Conservation (phyloP, 2,888 invertebrate species). For the Trichopoda pennipes region DNA sequence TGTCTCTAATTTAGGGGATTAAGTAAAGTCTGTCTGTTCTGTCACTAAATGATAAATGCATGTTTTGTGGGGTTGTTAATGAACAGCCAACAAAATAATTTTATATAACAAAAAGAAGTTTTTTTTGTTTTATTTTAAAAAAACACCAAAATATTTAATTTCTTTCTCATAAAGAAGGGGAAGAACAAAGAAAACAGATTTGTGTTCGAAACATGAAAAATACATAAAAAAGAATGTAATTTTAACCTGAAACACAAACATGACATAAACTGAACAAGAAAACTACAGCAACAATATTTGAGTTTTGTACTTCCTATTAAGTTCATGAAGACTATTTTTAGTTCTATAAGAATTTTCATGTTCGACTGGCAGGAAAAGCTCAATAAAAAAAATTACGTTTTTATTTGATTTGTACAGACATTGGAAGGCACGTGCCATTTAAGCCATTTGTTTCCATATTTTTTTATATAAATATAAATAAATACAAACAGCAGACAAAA, state of each 20-base stretch:
- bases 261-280: slow-evolving; percentile 14
- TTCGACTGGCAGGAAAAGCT: slow-evolving; percentile 49
- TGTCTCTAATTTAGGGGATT: not conserved
- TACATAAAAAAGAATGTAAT: slow-evolving; percentile 27
- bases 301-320: not conserved
- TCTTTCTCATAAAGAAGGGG: slow-evolving; percentile 4
- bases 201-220: slow-evolving; percentile 14
- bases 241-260: slow-evolving; percentile 43
- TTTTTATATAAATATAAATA: slow-evolving; percentile 1
- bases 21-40: slow-evolving; percentile 2
- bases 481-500: slow-evolving; percentile 1
- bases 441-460: slow-evolving; percentile 51
- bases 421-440: slow-evolving; percentile 45
- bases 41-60: slow-evolving; percentile 65
- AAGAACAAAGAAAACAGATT: slow-evolving; percentile 46
- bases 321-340: not conserved
- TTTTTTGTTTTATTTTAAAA: too few relatives aligned
- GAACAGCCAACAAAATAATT: slow-evolving; percentile 34
- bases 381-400: slow-evolving; percentile 31
- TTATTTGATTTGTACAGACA: slow-evolving; percentile 21
- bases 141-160: slow-evolving; percentile 28
- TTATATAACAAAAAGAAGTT: slow-evolving; percentile 23
- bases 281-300: not conserved
- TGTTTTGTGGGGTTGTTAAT: slow-evolving; percentile 63
- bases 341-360: slow-evolving; percentile 40